phyloP scores from a whole-genome alignment of 2,113 vertebrate genomes.

The Columba livia region DNA sequence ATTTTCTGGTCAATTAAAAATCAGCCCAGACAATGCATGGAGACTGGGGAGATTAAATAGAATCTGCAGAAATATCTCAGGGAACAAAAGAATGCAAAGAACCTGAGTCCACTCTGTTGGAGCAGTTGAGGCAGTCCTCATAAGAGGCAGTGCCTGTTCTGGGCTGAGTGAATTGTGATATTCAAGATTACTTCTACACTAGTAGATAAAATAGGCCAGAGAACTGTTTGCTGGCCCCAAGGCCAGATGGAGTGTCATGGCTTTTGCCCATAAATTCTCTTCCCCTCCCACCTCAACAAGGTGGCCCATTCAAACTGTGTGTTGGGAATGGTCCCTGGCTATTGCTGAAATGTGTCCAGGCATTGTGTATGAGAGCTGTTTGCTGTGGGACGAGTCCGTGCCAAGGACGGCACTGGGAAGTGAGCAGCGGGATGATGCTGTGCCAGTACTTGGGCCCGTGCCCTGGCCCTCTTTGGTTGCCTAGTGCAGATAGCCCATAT shows the following conservation, averaged over 20 bases:
- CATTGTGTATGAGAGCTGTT: neutral
- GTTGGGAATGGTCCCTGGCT: neutral
- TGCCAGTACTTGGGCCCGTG: neutral
- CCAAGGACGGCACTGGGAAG: neutral
- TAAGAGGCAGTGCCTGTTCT: neutral
- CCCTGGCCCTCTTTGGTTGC: conserved; percentile 3
- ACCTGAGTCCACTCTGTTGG: neutral
- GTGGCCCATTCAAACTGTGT: neutral
- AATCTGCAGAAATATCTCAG: neutral
- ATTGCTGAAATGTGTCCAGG: neutral
- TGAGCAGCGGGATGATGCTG: neutral
- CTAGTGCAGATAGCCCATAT: neutral
- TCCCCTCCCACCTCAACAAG: neutral
- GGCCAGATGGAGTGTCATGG: neutral
- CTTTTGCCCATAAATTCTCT: neutral
- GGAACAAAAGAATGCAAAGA: conserved; percentile 2
- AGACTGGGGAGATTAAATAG: neutral
- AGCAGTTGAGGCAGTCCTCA: neutral
- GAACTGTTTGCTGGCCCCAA: neutral
- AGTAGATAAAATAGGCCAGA: neutral
- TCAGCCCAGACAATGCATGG: neutral
- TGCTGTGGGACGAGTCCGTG: neutral
- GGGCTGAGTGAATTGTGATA: neutral
- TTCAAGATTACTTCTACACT: neutral
- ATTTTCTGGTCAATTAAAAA: conserved; percentile 55